Conservation (phyloP, 2,888 invertebrate genomes). For the Sphinx pinastri region DNA sequence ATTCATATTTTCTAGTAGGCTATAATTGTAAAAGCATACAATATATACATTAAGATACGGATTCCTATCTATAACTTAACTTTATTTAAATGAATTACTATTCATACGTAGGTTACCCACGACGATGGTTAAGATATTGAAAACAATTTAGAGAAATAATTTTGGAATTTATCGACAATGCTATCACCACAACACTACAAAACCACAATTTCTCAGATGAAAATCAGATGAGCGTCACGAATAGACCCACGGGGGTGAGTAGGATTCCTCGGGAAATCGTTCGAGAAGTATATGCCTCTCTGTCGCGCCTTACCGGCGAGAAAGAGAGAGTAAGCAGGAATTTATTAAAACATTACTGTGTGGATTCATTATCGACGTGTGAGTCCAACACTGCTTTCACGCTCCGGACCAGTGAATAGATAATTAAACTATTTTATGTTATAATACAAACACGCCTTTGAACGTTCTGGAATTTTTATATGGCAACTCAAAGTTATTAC, state of each 20-base stretch:
- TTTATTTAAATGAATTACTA: too few relatives aligned
- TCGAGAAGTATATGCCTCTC: conserved; percentile 37
- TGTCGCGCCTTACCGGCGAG: conserved; percentile 39
- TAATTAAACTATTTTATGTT: conserved; percentile 67
- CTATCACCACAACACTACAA: conserved; percentile 42
- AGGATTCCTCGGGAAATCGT: conserved; percentile 50
- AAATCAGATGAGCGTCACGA: conserved; percentile 70
- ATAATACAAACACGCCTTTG: conserved; percentile 25
- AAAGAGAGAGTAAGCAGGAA: conserved; percentile 52
- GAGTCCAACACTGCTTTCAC: conserved; percentile 63
- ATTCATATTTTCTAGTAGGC: too few relatives aligned
- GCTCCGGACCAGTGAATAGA: conserved; percentile 55
- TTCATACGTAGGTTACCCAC: too few relatives aligned
- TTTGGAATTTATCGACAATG: conserved; percentile 34
- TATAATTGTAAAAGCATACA: too few relatives aligned
- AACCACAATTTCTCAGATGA: conserved; percentile 58
- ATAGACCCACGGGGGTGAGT: conserved; percentile 55
- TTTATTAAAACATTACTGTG: conserved; percentile 69
- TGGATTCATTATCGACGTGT: conserved; percentile 74
- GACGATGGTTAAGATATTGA: too few relatives aligned
- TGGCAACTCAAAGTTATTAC: background rate
- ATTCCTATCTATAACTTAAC: too few relatives aligned
- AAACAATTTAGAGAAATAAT: background rate
- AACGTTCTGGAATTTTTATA: conserved; percentile 9
- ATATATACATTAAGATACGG: too few relatives aligned